Evolutionary conservation across 2,113 vertebrate genomes (phyloP), one percentile per base, ranked within the genome.

Genomic region (Archilochus colubris): DNA sequence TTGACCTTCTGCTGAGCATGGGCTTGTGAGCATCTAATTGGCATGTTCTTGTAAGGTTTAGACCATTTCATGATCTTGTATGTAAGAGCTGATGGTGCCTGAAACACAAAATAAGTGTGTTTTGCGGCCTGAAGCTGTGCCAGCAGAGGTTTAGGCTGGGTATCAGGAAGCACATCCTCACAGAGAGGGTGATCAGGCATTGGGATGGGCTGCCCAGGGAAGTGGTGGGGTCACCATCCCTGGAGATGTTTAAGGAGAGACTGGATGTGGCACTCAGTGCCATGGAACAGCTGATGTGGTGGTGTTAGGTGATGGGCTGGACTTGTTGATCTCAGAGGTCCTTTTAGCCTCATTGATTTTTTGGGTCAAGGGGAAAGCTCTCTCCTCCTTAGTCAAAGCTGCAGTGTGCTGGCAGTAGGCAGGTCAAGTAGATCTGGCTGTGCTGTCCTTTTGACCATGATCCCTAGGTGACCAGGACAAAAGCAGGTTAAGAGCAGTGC

Each of bases 351-450:
- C 40, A 40, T 40, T 40, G 40, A 40, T 40, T 40, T 11, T 40
- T 40, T 40, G 40, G 40, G 40, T 40, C 40, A 40, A 13, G 40
- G 0, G 27, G 36, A 31, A 81, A 38, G 28, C 0, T 2, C 13
- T n/a, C 51, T 14, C 1, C 46, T 33, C 40, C 24, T 15, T 0
- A 0, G 63, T 55, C 38, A 33, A 33, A 0, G 1, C 28, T 1
- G 21, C 2, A 5, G 38, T 0, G 0, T 19, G 81, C 24, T n/a
- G 33, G 78, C 12, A 50, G 64, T 40, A 40, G 40, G 19, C 12
- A 14, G 58, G 31, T 12, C 24, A 20, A 46, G 43, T 11, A 58
- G 23, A 17, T 31, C 21, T 20, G 36, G 33, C 17, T 5, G 0
- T 5, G 9, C 55, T 30, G 4, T 23, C 21, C 38, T 6, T 30